phyloP scores from a whole-genome alignment of 2,113 vertebrate species.

The Datnioides undecimradiatus region DNA sequence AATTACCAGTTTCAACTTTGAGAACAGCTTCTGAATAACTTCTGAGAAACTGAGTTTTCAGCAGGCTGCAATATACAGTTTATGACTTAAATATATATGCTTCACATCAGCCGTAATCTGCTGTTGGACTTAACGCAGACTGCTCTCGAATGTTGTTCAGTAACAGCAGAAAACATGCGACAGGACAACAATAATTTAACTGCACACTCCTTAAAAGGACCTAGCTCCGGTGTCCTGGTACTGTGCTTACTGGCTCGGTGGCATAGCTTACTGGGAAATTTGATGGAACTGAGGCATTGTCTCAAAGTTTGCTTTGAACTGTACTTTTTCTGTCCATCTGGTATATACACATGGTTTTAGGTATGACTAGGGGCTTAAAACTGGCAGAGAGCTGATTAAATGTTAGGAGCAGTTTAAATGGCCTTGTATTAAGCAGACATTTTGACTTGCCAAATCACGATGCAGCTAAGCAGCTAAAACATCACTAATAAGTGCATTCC shows the following conservation, averaged over 20 bases:
- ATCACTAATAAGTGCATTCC: slow-evolving; percentile 42
- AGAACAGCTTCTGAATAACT: not conserved
- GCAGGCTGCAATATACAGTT: no score
- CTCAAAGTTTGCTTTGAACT: not conserved
- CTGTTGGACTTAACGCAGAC: no score
- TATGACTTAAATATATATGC: not conserved
- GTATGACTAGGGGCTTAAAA: slow-evolving; percentile 10
- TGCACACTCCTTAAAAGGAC: no score
- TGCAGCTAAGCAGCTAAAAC: slow-evolving; percentile 43
- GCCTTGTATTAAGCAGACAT: slow-evolving; percentile 23
- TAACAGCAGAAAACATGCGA: no score
- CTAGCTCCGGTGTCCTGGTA: not conserved
- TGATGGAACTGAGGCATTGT: not conserved
- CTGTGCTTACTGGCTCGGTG: not conserved
- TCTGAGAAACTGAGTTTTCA: no score
- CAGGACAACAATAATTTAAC: no score
- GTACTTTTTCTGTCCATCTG: not conserved
- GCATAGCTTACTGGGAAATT: not conserved
- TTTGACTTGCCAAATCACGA: slow-evolving; percentile 36
- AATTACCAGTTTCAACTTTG: not conserved
- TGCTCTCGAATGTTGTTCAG: no score
- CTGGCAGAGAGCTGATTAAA: slow-evolving; percentile 23
- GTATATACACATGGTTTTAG: slow-evolving; percentile 13
- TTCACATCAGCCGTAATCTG: not conserved
- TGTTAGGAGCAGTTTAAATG: slow-evolving; percentile 28